Base-by-base conservation (phyloP, 2,113 vertebrate genomes). In the Leiothrix lutea region DNA sequence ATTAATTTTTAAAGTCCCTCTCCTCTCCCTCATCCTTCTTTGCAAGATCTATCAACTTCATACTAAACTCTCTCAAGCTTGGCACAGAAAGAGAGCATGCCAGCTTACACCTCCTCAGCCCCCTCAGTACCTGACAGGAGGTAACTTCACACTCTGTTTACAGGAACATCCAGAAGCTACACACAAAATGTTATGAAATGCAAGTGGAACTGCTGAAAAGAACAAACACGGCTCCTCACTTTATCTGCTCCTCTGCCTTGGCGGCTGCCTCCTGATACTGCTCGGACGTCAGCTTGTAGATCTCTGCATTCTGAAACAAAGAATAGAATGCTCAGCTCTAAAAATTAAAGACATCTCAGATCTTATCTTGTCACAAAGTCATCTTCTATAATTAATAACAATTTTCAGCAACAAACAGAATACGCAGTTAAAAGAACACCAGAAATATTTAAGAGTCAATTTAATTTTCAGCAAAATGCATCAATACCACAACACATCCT, bases 231-330 rank as follows among this genome's bases (percentile, higher is more conserved):
- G 42, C 33, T 81, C 95, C 98, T 99, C 98, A 99, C 99, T 98
- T 98, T 80, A 99, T 97, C 28, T 77, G 92, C 70, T 97, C 92
- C 92, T 99, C 99, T 14, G 98, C 98, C 96, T 98, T 98, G 29
- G 96, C 85, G 15, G 98, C 98, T 75, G 98, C 98, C 91, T 99
- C 97, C 57, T 98, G 97, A 97, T 98, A 99, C 78, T 99, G 98
- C 90, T 99, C 98, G 4, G 98, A 96, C 3, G 98, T 98, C 97
- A 99, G 94, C 94, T 98, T 98, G 98, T 99, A 99, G 96, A 98
- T 97, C 75, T 99, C 99, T 9, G 98, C 87, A 42, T 98, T 99
- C 99, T 99, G 97, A 71, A 95, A 97, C 54, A 96, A 86, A 95
- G 70, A 85, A 96, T 62, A 92, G 5, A 97, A 80, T 33, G 51